Evolutionary conservation across 2,113 vertebrate genomes (phyloP), one percentile per base, ranked within the genome.

Genomic region (Cinclus mexicanus): DNA sequence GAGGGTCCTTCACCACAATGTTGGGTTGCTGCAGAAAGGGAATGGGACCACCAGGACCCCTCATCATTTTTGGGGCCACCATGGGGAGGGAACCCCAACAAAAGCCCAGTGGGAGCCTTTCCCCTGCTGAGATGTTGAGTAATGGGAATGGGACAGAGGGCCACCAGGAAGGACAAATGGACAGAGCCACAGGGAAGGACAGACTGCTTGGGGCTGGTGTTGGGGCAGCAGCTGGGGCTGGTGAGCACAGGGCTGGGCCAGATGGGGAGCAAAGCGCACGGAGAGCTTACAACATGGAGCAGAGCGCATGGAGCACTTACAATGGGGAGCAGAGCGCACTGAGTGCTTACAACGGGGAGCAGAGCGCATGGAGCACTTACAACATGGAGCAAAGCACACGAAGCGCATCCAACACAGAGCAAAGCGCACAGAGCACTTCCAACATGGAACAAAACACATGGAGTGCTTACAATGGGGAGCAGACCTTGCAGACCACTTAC

Each of bases 1-100:
- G 22, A 3, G 3, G 16, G 9, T 14, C 15, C 35, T 12, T 15
- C 46, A 15, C 35, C 41, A 61, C 2, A 0, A 1, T 1, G 10
- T 3, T 2, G 77, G 14, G 53, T 28, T 18, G 53, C 65, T 13
- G 26, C 56, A 12, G 60, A 20, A 56, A 15, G 20, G 0, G 2
- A 63, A 49, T 7, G 14, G 16, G 4, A 3, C 42, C 18, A 6
- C 50, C 12, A 2, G 49, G 11, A 20, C 10, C 23, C 50, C 15
- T 47, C 8, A 2, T 18, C 26, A 19, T 59, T 76, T 61, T 16
- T 52, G 22, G 56, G 80, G 11, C 11, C 42, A 6, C 2, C 5
- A 1, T 2, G 21, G 39, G 17, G 23, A 14, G 16, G 33, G n/a
- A 70, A 3, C 41, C 19, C 28, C 50, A 22, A 19, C 3, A 10